Conservation (phyloP, 2,113 vertebrate species). For the Donacobius atricapilla region DNA sequence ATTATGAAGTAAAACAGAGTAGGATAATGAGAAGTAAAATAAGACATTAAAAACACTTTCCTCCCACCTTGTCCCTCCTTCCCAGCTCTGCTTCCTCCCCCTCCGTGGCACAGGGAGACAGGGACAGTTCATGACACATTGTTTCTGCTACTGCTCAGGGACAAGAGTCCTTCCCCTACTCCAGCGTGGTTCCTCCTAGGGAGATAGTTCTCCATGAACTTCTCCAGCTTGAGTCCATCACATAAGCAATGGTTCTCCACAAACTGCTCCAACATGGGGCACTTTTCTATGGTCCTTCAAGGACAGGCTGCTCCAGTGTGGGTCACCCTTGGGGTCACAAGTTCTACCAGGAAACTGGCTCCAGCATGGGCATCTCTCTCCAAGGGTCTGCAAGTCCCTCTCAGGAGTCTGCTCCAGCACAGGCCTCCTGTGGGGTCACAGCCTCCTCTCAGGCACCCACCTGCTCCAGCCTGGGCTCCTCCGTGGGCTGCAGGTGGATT, state of each 20-base stretch:
- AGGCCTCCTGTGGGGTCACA: neutral
- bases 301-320: neutral
- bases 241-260: neutral
- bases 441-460: neutral
- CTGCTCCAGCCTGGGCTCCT: accelerated
- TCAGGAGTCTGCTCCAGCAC: neutral
- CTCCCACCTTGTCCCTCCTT: neutral
- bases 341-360: neutral
- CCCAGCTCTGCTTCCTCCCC: neutral
- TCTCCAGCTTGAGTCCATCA: accelerated
- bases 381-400: accelerated
- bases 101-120: accelerated
- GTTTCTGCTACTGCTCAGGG: neutral
- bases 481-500: neutral
- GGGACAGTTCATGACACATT: accelerated
- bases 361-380: accelerated
- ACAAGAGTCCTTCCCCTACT: neutral
- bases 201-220: neutral
- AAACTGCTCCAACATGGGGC: neutral
- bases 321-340: neutral
- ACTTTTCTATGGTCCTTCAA: neutral
- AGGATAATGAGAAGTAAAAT: neutral
- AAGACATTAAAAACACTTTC: neutral
- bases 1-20: neutral
- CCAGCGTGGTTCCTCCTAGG: accelerated